phyloP scores from a whole-genome alignment of 35 echinoderm and acorn worm species.

The Chiridota heheva region DNA sequence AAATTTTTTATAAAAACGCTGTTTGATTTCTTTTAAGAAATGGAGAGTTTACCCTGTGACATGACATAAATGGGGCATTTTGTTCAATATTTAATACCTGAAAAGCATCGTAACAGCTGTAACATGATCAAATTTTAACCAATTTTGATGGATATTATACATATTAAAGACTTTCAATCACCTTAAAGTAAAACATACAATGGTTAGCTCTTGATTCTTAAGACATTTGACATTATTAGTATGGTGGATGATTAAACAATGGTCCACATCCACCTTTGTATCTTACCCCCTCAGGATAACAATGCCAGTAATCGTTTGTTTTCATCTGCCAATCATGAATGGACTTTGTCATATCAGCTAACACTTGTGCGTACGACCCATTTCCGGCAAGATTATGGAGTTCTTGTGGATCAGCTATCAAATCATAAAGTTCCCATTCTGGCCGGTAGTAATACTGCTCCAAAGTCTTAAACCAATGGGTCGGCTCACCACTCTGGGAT shows the following conservation, averaged over 20 bases:
- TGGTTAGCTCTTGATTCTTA: too few species aligned
- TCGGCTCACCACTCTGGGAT: conserved; percentile 59
- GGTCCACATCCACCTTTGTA: conserved; percentile 8
- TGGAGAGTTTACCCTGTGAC: too few species aligned
- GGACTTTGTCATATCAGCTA: conserved; percentile 56
- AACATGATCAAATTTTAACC: too few species aligned
- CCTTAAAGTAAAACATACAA: too few species aligned
- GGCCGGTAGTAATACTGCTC: conserved; percentile 87
- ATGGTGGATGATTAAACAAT: conserved; percentile 17
- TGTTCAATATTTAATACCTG: too few species aligned
- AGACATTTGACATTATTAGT: too few species aligned
- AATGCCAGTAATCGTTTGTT: conserved; percentile 79
- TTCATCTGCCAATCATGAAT: conserved; percentile 65
- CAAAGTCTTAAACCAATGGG: conserved; percentile 91
- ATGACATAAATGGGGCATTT: too few species aligned
- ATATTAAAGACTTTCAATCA: too few species aligned
- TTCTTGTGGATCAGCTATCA: conserved; percentile 77
- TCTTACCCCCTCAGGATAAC: conserved; percentile 73
- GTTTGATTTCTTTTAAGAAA: too few species aligned
- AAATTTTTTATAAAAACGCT: too few species aligned
- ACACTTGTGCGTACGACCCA: conserved; percentile 16
- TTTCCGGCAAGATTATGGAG: conserved; percentile 68
- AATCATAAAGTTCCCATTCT: conserved; percentile 89
- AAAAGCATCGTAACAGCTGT: too few species aligned
- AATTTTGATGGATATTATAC: too few species aligned